These are phyloP conservation scores for Thamnaconus septentrionalis DNA, from an alignment of 2,113 vertebrate species.

Conservation along the genomic window DNA sequence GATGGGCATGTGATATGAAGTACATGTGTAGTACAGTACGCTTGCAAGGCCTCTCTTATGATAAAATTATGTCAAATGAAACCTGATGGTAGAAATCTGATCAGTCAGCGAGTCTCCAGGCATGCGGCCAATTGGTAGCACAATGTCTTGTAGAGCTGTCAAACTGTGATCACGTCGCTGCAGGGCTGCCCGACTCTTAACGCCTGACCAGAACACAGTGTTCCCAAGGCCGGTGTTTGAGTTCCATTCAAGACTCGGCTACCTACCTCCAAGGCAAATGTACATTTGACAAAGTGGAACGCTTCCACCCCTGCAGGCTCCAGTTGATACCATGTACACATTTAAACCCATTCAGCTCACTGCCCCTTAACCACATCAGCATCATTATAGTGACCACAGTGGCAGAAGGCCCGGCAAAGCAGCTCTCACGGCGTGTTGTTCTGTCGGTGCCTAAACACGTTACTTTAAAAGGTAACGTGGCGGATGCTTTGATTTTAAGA, in stretches of 20 bases:
- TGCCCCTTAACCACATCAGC: slow-evolving; percentile 7
- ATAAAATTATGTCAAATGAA: too few relatives aligned
- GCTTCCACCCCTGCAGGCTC: slow-evolving; percentile 11
- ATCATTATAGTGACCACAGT: slow-evolving; percentile 9
- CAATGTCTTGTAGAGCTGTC: not conserved
- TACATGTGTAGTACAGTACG: too few relatives aligned
- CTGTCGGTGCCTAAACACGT: not conserved
- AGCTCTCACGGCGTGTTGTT: not conserved
- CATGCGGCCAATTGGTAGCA: not conserved
- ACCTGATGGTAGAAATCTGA: too few relatives aligned
- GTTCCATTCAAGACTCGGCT: slow-evolving; percentile 15
- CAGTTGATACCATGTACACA: slow-evolving; percentile 8
- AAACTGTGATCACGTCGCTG: slow-evolving; percentile 6
- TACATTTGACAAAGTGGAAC: slow-evolving; percentile 20
- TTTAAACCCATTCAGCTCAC: slow-evolving; percentile 8
- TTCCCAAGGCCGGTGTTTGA: slow-evolving; percentile 23
- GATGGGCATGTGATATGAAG: too few relatives aligned
- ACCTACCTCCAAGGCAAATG: slow-evolving; percentile 5
- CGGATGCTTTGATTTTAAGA: not conserved
- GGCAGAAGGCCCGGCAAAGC: not conserved
- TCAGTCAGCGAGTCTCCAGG: too few relatives aligned
- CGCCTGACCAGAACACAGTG: slow-evolving; percentile 38
- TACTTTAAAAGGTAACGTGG: not conserved
- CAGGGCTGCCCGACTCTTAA: slow-evolving; percentile 3
- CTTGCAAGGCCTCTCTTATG: too few relatives aligned